Percentiles rank a stretch among this genome's conserved stretches.
Evolutionary conservation across 2,797 vertebrate species (phyloP).

Genomic region (Bovichtus variegatus): DNA sequence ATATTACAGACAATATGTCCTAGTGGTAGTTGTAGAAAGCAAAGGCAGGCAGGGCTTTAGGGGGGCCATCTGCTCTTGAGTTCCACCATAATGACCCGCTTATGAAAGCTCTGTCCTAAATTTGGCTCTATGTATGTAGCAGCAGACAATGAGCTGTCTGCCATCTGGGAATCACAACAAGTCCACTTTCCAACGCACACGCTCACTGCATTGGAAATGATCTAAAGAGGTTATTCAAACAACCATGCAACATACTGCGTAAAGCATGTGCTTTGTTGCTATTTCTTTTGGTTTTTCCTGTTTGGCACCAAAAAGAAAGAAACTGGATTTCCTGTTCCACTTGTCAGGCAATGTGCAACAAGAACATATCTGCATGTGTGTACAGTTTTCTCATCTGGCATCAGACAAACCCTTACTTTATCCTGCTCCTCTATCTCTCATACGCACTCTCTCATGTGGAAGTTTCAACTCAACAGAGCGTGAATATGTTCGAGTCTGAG

Average conservation of each 20-base stretch:
- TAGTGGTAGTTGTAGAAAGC: conserved; percentile 51
- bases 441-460: conserved; percentile 28
- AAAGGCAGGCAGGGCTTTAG: conserved; percentile 54
- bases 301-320: conserved; percentile 45
- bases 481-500: conserved; percentile 59
- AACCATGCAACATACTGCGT: conserved; percentile 18
- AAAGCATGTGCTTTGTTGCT: conserved; percentile 29
- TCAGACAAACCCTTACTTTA: conserved; percentile 41
- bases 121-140: conserved; percentile 59
- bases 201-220: conserved; percentile 32
- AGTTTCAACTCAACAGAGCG: conserved; percentile 46
- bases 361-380: conserved; percentile 39
- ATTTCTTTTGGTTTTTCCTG: conserved; percentile 29
- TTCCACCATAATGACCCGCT: conserved; percentile 68
- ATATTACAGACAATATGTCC: conserved; percentile 71
- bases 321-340: conserved; percentile 16
- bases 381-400: conserved; percentile 55
- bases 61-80: conserved; percentile 73
- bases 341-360: conserved; percentile 33
- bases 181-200: conserved; percentile 34
- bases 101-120: conserved; percentile 66
- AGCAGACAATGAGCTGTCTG: conserved; percentile 61
- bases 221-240: conserved; percentile 66
- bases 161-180: conserved; percentile 66
- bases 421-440: conserved; percentile 23